phyloP scores from a whole-genome alignment of 1,140 invertebrate species.

The Diorhabda sublineata region DNA sequence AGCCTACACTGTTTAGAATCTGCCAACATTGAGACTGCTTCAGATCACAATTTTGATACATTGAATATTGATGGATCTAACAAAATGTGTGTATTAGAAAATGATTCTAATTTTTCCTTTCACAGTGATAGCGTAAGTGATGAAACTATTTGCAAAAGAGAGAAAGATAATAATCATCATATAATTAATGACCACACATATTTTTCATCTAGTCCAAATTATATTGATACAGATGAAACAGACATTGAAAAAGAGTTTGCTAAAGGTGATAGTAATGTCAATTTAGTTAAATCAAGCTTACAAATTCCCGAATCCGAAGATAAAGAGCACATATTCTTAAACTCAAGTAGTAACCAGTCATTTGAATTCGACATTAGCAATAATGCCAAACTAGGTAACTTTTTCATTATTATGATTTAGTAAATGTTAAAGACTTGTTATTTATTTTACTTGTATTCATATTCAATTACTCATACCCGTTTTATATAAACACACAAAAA shows the following conservation, averaged over 20 bases:
- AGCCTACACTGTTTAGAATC: too few relatives aligned
- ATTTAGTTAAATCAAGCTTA: not conserved
- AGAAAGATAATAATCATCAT: too few relatives aligned
- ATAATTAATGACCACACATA: too few relatives aligned
- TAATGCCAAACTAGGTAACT: conserved; percentile 7
- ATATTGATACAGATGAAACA: conserved; percentile 6
- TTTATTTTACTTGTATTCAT: not conserved
- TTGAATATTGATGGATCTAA: too few relatives aligned
- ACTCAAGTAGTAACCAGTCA: not conserved
- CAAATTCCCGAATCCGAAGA: not conserved
- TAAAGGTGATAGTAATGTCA: not conserved
- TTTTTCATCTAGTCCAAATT: not conserved
- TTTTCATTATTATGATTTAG: not conserved
- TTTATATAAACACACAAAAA: conserved; percentile 3
- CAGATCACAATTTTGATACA: too few relatives aligned
- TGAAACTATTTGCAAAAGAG: too few relatives aligned
- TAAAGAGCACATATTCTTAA: not conserved
- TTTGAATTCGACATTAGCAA: conserved; percentile 8
- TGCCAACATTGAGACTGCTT: too few relatives aligned
- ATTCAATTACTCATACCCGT: not conserved
- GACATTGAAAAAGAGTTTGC: conserved; percentile 2
- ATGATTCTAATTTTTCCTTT: too few relatives aligned
- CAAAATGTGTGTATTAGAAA: too few relatives aligned
- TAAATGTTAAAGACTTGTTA: not conserved
- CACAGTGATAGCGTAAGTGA: too few relatives aligned